phyloP scores from a whole-genome alignment of 64 coral and sea anemone species.

The Pachyseris speciosa region DNA sequence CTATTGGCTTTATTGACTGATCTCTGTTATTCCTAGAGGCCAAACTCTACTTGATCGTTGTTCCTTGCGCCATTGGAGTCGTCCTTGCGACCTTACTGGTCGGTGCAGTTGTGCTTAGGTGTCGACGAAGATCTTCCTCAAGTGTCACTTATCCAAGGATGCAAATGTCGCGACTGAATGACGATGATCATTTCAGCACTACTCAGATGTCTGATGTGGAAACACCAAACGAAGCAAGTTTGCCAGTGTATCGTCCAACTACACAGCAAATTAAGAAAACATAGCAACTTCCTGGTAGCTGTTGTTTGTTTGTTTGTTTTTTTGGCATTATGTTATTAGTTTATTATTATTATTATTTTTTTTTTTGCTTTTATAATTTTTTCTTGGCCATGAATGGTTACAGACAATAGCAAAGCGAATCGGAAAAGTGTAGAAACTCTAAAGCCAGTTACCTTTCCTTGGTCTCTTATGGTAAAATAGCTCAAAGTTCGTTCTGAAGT shows the following conservation, averaged over 20 bases:
- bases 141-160: background rate
- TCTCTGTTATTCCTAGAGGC: background rate
- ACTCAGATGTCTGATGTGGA: slow-evolving; percentile 26
- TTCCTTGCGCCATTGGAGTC: slow-evolving; percentile 22
- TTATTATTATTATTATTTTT: too few species aligned
- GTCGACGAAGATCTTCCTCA: background rate
- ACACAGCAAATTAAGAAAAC: background rate
- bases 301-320: background rate
- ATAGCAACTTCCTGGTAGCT: background rate
- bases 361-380: too few species aligned
- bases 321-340: too few species aligned
- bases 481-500: too few species aligned
- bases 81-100: background rate
- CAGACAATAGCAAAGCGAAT: too few species aligned
- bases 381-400: too few species aligned
- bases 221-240: slow-evolving; percentile 7
- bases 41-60: slow-evolving; percentile 14
- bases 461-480: too few species aligned
- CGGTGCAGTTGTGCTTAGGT: background rate
- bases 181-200: slow-evolving; percentile 1
- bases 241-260: slow-evolving; percentile 40
- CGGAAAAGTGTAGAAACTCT: too few species aligned
- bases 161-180: slow-evolving; percentile 29
- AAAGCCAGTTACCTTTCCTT: too few species aligned
- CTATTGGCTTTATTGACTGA: too few species aligned